Evolutionary conservation across 2,113 vertebrate species (phyloP), one percentile per base, ranked within the genome.

Genomic region (Upupa epops): DNA sequence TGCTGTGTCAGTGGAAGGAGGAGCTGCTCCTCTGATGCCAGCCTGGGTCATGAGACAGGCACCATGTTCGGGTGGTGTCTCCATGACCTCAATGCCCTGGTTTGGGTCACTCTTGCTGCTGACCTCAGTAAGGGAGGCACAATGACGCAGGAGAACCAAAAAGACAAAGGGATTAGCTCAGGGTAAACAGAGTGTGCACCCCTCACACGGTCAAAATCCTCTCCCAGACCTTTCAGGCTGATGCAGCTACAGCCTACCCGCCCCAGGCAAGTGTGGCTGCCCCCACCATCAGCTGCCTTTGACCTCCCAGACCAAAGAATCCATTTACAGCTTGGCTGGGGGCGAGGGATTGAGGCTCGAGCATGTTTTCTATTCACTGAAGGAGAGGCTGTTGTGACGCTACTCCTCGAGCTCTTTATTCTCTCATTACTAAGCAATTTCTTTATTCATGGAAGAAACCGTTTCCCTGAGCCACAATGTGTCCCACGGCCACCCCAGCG

Each of bases 391-490:
- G 52, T 11, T 74, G 60, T 31, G 72, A 59, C 60, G 8, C 31
- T 52, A 4, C n/a, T 87, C 51, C 84, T 76, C 9, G 14, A 60
- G 56, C 72, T 86, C 69, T 81, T 74, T 88, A 45, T 61, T 91
- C 82, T 51, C 61, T 88, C 69, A 48, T 86, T 78, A 79, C 51
- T 26, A 78, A 71, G 56, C 68, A 73, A 59, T 89, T 86, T 75
- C 45, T 84, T 76, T 58, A 70, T 85, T 89, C 58, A 66, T n/a
- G 77, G 72, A 14, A 68, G 82, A 88, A 26, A 2, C 26, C 65
- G 60, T 81, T 91, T 83, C 42, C 83, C 68, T 71, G n/a, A 52
- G 54, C 83, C 72, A 86, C 60, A 28, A 45, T 13, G 40, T 15
- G 55, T 46, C 72, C 24, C 48, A 28, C 29, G 46, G 83, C 46